Conservation (phyloP, 2,888 invertebrate species). For the Urechis unicinctus region DNA sequence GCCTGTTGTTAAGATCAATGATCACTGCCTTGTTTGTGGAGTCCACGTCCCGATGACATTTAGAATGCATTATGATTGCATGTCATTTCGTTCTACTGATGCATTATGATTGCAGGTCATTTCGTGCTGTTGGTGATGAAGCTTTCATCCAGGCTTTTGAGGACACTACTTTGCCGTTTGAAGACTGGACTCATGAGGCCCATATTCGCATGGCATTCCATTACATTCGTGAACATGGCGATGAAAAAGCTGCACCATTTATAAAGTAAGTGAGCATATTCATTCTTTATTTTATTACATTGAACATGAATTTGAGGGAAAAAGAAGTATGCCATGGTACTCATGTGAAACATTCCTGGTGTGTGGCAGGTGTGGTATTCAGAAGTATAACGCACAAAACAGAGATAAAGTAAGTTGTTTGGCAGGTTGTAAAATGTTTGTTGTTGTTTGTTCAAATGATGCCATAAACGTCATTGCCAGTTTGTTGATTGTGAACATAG, state of each 20-base stretch:
- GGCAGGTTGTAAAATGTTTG: conserved; percentile 29
- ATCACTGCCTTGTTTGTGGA: too few species aligned
- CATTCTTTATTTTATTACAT: too few species aligned
- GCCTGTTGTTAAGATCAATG: too few species aligned
- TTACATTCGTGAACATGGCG: conserved; percentile 40
- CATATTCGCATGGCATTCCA: conserved; percentile 48
- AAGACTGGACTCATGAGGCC: conserved; percentile 46
- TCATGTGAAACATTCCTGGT: conserved; percentile 2
- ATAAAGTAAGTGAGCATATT: conserved; percentile 32
- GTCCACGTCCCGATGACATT: too few species aligned
- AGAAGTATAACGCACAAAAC: conserved; percentile 40
- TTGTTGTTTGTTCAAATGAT: neutral
- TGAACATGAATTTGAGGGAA: neutral
- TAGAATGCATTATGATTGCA: too few species aligned
- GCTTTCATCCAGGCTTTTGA: conserved; percentile 47
- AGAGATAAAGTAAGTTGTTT: conserved; percentile 33
- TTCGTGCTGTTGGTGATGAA: conserved; percentile 43
- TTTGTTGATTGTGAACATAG: conserved; percentile 1
- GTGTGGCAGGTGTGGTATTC: conserved; percentile 36
- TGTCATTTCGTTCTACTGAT: too few species aligned
- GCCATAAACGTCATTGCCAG: too few species aligned
- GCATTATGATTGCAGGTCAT: conserved; percentile 27
- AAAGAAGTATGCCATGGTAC: neutral
- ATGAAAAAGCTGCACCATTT: conserved; percentile 34
- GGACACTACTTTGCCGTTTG: conserved; percentile 41